Base-by-base conservation (phyloP, 2,888 invertebrate species). In the Syrphus vitripennis region DNA sequence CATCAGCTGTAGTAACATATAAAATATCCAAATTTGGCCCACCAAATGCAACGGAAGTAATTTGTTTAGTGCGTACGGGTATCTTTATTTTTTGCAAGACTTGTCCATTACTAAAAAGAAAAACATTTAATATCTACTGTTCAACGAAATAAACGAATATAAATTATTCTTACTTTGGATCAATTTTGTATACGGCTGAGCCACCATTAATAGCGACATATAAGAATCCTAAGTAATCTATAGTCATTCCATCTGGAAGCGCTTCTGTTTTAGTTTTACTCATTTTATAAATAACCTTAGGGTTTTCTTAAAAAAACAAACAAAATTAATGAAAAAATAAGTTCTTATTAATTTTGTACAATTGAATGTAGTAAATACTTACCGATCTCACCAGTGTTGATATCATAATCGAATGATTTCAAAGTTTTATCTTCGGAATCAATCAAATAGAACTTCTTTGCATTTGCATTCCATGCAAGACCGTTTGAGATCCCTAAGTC, bases 171-270 rank as follows among this genome's bases (percentile, higher is more conserved):
- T 88, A 92, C 92, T 75, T 90, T 75, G 92, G 92, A 80, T 92
- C 89, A 10, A 92, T 80, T 89, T 92, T 92, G 71, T 88, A 91
- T 71, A 95, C 93, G 90, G 94, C 94, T 9, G 94, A 93, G 1
- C 95, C 96, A 87, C 94, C 94, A 90, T 95, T 97, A 90, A 95
- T 95, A 67, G 96, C 96, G 48, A 97, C 94, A 95, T 96, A 97
- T 6, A 97, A 93, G 90, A 96, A 95, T 4, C 95, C 96, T 82
- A 96, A 95, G 0, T 94, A 93, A 92, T 97, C 97, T 72, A 96
- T 96, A 83, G 96, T 95, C 96, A 97, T 96, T 19, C 96, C 96
- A 92, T 96, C 96, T 65, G 95, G 95, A 88, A 95, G 93, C 14
- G 94, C 88, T 80, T 90, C 90, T 48, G 91, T 91, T 0, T 92